phyloP scores from a whole-genome alignment of 2,113 vertebrate genomes.

The Nestor notabilis region DNA sequence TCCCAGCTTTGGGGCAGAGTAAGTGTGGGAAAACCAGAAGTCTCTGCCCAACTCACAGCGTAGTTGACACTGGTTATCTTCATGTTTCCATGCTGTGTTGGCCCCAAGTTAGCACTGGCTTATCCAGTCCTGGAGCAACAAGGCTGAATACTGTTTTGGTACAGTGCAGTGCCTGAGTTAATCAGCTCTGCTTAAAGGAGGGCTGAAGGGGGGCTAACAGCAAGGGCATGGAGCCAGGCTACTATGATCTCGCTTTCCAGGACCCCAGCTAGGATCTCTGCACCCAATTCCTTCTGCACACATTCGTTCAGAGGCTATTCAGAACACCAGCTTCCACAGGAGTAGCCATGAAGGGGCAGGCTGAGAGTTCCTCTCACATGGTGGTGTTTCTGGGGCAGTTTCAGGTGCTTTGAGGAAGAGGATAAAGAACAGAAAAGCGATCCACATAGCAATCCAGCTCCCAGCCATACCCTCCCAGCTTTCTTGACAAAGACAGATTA shows the following conservation, averaged over 20 bases:
- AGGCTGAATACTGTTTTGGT: neutral
- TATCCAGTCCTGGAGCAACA: neutral
- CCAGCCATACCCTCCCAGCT: neutral
- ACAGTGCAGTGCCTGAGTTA: neutral
- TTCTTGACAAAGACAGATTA: neutral
- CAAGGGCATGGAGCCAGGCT: neutral
- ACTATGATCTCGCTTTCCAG: neutral
- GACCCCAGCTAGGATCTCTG: neutral
- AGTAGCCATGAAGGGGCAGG: neutral
- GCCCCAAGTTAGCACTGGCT: neutral
- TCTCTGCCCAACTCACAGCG: neutral
- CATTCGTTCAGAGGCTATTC: neutral
- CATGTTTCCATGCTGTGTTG: rapidly evolving
- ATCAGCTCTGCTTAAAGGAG: neutral
- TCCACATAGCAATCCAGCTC: neutral
- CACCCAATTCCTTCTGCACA: neutral
- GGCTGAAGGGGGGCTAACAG: neutral
- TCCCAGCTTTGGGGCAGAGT: neutral
- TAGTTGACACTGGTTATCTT: neutral
- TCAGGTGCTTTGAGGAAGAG: neutral
- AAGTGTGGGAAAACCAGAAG: neutral
- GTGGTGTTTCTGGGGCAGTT: neutral
- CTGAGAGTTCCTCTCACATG: neutral
- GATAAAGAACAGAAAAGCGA: neutral
- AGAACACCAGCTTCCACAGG: neutral